Evolutionary conservation across 2,888 invertebrate species (phyloP), one percentile per base, ranked within the genome.

Genomic region (Baronia brevicornis): DNA sequence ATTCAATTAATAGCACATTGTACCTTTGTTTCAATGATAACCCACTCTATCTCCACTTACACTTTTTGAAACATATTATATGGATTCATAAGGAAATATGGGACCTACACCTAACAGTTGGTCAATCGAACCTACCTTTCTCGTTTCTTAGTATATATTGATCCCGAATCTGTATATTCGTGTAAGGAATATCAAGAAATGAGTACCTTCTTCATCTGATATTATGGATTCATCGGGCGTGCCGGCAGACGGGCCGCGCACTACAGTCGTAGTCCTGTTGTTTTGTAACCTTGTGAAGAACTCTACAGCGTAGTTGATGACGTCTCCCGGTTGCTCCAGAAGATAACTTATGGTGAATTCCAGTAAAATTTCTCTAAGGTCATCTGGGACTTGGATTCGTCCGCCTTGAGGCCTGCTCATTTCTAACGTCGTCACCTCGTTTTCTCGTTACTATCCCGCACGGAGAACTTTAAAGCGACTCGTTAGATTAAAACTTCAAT

Each of bases 301-400:
- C 63, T 95, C 94, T 49, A 95, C 93, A 44, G 96, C 97, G 87
- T 95, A 97, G 73, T 93, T 91, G 53, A 96, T 88, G 57, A 97
- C 91, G 87, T 97, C 95, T 43, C 90, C 90, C 11, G 97, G 96
- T 77, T 95, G 94, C 78, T 97, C 96, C 70, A 97, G 87, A 58
- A 98, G 87, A 77, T 96, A 97, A 66, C 94, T 94, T 66, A 98
- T 97, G 45, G 97, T 97, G 84, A 98, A 97, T 75, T 98, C 97
- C 79, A 97, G 88, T 46, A 98, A 89, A 60, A 97, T 91, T 80
- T 97, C 96, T 72, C 97, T 91, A 61, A 98, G 89, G 80, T 96
- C 96, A 71, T 96, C 93, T 51, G 98, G 97, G 80, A 98, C 96
- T 86, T 90, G 90, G 65, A 91, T 90, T 66, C 90, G 88, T 72